Percentiles rank a stretch among this genome's conserved stretches.
Evolutionary conservation across 2,797 vertebrate genomes (phyloP).

Genomic region (Taeniopygia guttata): DNA sequence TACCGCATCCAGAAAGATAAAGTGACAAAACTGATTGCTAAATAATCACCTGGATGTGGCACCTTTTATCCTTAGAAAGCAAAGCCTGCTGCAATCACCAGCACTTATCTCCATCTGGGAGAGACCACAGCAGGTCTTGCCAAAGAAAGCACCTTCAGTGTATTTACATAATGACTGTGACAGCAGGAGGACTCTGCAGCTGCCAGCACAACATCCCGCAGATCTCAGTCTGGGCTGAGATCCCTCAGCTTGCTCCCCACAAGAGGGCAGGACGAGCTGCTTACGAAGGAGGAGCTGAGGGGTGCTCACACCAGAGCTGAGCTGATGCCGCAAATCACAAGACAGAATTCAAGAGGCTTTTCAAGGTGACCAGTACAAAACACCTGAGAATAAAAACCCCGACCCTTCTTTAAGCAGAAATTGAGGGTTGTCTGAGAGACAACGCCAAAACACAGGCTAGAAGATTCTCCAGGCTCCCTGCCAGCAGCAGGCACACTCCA

Average conservation of each 20-base stretch:
- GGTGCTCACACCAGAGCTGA: neutral
- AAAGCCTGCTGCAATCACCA: neutral
- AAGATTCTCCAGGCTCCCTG: neutral
- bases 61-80: neutral
- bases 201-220: neutral
- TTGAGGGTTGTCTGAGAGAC: neutral
- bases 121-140: neutral
- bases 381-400: neutral
- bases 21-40: neutral
- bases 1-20: neutral
- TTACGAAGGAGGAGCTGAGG: neutral
- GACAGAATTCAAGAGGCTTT: neutral
- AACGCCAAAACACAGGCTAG: neutral
- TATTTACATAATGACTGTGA: neutral
- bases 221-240: neutral
- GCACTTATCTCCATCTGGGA: neutral
- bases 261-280: slow-evolving; percentile 21
- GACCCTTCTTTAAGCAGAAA: neutral
- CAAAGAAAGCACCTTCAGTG: neutral
- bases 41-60: neutral
- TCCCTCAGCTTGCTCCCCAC: neutral
- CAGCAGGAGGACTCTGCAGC: neutral
- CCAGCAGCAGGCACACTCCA: neutral
- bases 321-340: neutral
- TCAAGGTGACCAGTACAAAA: neutral